Conservation (phyloP, 2,888 invertebrate species). For the Acanthosepion esculentum region DNA sequence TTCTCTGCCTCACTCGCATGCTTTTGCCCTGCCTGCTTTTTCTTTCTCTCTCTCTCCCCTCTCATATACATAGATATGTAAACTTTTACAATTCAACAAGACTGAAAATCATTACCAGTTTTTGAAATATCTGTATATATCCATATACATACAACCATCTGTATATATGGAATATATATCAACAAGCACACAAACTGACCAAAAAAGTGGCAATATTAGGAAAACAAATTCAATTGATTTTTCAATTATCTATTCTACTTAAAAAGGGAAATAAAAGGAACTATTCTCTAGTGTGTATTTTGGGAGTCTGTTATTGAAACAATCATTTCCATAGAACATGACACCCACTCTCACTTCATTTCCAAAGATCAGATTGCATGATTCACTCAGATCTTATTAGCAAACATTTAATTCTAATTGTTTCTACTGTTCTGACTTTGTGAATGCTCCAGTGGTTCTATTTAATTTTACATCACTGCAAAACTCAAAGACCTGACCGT, state of each 20-base stretch:
- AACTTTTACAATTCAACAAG: background rate
- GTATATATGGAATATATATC: background rate
- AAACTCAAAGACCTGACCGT: background rate
- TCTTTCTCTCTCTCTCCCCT: no score
- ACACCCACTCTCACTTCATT: background rate
- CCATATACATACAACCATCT: background rate
- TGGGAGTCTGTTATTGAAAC: background rate
- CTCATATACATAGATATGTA: no score
- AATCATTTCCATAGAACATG: background rate
- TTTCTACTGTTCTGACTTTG: background rate
- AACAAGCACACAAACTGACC: background rate
- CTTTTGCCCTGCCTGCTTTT: background rate
- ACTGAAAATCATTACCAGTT: background rate
- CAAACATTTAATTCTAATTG: constrained; percentile 33
- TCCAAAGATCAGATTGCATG: background rate
- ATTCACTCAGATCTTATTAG: background rate
- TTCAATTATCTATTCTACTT: background rate
- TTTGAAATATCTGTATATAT: background rate
- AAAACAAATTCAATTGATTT: constrained; percentile 9
- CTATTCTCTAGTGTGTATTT: background rate
- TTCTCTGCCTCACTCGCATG: background rate
- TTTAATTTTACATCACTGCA: background rate
- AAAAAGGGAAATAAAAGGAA: background rate
- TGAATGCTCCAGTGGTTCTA: background rate
- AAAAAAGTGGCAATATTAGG: background rate